Evolutionary conservation across 2,113 vertebrate species (phyloP).

Genomic region (Ceuthmochares aereus): DNA sequence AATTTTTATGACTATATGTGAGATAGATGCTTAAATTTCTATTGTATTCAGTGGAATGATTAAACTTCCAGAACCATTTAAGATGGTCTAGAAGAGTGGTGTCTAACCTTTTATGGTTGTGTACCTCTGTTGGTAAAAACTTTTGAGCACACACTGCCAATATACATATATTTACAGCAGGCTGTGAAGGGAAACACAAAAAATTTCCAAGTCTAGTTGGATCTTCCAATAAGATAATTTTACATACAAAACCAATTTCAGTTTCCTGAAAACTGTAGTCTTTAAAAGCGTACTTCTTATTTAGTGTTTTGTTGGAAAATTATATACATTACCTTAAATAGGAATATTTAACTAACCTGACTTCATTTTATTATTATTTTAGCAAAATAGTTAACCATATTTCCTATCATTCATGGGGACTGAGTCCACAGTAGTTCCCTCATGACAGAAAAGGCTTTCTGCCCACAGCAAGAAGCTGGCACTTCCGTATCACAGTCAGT

Average conservation of each 20-base stretch:
- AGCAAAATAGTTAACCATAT: background rate
- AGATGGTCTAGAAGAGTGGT: too few relatives aligned
- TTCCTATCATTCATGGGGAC: accelerated
- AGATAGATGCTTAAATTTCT: too few relatives aligned
- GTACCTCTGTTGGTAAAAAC: too few relatives aligned
- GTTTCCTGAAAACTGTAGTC: background rate
- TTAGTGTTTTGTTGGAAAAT: background rate
- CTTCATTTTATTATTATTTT: background rate
- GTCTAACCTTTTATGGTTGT: too few relatives aligned
- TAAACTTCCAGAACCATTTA: too few relatives aligned
- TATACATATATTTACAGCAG: too few relatives aligned
- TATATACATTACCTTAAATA: background rate
- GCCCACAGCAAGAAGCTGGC: background rate
- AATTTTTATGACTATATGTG: too few relatives aligned
- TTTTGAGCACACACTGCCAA: too few relatives aligned
- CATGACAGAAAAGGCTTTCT: background rate
- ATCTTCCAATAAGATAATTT: background rate
- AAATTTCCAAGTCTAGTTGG: background rate
- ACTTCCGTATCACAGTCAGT: background rate
- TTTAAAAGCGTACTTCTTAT: background rate
- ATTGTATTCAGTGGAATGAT: too few relatives aligned
- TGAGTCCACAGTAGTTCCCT: background rate
- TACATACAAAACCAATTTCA: background rate
- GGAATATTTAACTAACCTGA: background rate
- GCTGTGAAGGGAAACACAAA: too few relatives aligned